Evolutionary conservation across 2,113 vertebrate genomes (phyloP), one percentile per base, ranked within the genome.

Genomic region (Salvelinus alpinus): DNA sequence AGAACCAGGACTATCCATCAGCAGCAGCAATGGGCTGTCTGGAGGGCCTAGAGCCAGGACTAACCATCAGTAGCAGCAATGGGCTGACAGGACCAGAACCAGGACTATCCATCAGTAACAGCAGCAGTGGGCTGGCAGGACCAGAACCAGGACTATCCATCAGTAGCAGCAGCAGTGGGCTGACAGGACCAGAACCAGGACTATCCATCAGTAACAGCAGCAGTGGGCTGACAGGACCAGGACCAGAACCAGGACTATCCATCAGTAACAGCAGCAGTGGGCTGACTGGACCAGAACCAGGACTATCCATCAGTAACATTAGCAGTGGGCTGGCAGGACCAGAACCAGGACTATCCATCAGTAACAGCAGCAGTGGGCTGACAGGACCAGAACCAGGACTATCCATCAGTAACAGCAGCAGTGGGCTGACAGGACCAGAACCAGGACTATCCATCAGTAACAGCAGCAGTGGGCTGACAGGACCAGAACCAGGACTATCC

Each of bases 61-160:
- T 81, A 97, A 97, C 96, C 95, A 38, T 38, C 94, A 92, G 91
- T 93, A 96, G 96, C 96, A 95, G 93, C 94, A 92, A 0, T 51
- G 9, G 48, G 91, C 91, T 91, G 94, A 24, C 71, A 60, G 90
- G 84, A 94, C 48, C 3, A 14, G 48, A 9, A 12, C 48, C 48
- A 14, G 14, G 13, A 88, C 92, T 81, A 97, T 98, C 96, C 95
- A 98, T 98, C 93, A 91, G 90, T 8, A 38, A 8, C 34, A 38
- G 34, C 29, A 31, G 29, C 1, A 31, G 29, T 38, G 6, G 34
- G 91, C 91, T 92, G 94, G 24, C 71, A 4, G 90, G 84, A 94
- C 34, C 34, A 38, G 7, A 38, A 5, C 6, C 34, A 38, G 34
- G 92, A 87, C 92, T 81, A 97, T 98, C 96, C 95, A 98, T 98